A percentile compares a stretch with the other conserved stretches of the same genome.
These are phyloP conservation scores for Gymnogyps californianus DNA, from an alignment of 2,113 vertebrate genomes.

Conservation along the genomic window DNA sequence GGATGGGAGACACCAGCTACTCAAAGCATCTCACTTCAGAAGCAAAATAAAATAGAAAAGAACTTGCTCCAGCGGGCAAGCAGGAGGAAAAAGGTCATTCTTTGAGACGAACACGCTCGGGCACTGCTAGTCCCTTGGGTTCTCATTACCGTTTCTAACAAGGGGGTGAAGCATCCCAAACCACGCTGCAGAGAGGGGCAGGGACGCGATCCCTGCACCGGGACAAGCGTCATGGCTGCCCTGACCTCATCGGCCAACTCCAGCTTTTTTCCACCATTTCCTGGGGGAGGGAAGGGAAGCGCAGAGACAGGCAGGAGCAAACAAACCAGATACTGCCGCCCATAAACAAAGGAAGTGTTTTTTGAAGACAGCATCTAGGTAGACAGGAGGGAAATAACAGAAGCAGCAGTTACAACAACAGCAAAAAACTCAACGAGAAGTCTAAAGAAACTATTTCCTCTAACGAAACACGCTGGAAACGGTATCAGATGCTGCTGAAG, in stretches of 20 bases:
- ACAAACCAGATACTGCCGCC: not conserved
- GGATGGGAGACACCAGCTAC: not conserved
- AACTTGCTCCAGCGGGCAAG: not conserved
- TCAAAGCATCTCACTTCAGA: not conserved
- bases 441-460: not conserved
- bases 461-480: not conserved
- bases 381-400: not conserved
- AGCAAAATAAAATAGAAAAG: not conserved
- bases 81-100: not conserved
- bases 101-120: rapidly evolving
- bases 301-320: not conserved
- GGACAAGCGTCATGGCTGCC: not conserved
- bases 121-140: not conserved
- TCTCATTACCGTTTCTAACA: rapidly evolving
- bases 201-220: rapidly evolving
- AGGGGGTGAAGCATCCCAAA: not conserved
- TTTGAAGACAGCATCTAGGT: not conserved
- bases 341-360: not conserved
- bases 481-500: not conserved
- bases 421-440: not conserved
- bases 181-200: not conserved
- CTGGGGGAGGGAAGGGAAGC: not conserved
- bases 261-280: not conserved
- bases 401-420: not conserved
- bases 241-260: not conserved